Percentiles rank a stretch among this genome's conserved stretches.
Conservation (phyloP, 2,797 vertebrate species). For the Lutjanus argentimaculatus region DNA sequence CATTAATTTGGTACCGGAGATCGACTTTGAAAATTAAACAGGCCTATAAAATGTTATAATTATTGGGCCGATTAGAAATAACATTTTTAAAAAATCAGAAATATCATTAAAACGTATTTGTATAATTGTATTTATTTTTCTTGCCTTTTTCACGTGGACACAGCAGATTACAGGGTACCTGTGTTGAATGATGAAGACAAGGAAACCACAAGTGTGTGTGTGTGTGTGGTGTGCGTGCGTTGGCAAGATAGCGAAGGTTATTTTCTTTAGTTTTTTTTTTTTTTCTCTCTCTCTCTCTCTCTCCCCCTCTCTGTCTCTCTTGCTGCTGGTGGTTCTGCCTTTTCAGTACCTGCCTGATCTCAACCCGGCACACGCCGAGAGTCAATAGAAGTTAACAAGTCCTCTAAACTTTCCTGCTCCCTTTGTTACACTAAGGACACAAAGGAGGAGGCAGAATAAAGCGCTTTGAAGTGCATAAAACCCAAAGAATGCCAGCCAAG, state of each 20-base stretch:
- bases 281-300: neutral
- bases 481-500: conserved; percentile 96
- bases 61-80: neutral
- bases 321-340: conserved; percentile 94
- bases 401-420: conserved; percentile 96
- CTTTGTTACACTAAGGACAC: conserved; percentile 93
- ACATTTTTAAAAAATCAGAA: neutral
- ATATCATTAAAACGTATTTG: neutral
- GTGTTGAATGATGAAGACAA: conserved; percentile 16
- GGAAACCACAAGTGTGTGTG: conserved; percentile 81
- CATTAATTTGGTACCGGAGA: too few species aligned
- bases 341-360: conserved; percentile 99
- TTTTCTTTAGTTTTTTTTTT: conserved; percentile 77
- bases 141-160: neutral
- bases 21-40: neutral
- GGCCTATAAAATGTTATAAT: neutral
- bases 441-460: conserved; percentile 91
- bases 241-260: conserved; percentile 57
- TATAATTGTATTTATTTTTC: neutral
- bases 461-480: conserved; percentile 96
- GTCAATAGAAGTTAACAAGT: conserved; percentile 99
- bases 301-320: conserved; percentile 76
- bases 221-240: too few species aligned
- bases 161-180: neutral
- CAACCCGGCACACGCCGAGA: conserved; percentile 99